These are phyloP conservation scores for Peromyscus nudipes DNA, from an alignment of 2,797 vertebrate species.

Conservation along the genomic window DNA sequence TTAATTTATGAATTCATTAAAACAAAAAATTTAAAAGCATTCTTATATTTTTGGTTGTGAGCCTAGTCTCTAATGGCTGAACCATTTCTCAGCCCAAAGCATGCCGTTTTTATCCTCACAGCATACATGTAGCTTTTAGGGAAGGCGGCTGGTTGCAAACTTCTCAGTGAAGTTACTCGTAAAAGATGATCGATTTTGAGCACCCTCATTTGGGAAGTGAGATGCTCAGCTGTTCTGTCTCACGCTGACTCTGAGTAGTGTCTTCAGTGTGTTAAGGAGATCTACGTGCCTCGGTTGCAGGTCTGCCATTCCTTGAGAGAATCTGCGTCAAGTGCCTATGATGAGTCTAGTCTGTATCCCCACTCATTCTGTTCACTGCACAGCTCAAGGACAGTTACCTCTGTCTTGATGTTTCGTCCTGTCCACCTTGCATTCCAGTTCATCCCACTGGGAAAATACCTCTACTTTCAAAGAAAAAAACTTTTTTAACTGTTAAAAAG, in stretches of 20 bases:
- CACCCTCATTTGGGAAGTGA: not conserved
- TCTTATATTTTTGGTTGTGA: constrained; percentile 65
- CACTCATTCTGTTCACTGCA: constrained; percentile 32
- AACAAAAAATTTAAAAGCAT: constrained; percentile 67
- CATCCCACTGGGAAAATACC: not conserved
- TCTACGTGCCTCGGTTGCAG: constrained; percentile 40
- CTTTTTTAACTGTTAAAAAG: not conserved
- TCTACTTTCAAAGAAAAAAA: constrained; percentile 30
- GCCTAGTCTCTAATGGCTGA: not conserved
- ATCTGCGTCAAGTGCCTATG: constrained; percentile 85
- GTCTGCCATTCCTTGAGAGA: constrained; percentile 66
- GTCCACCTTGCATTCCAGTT: not conserved
- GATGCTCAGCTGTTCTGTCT: not conserved
- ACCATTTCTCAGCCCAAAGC: not conserved
- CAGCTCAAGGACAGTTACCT: not conserved
- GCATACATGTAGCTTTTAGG: constrained; percentile 83
- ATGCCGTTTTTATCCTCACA: constrained; percentile 77
- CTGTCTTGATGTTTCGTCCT: accelerated
- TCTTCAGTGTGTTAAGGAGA: not conserved
- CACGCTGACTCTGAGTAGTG: not conserved
- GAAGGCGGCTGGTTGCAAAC: constrained; percentile 44
- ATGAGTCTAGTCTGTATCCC: constrained; percentile 61
- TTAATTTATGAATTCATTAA: constrained; percentile 74
- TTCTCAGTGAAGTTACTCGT: constrained; percentile 48
- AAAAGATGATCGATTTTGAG: constrained; percentile 42